Percentiles rank a stretch among this genome's conserved stretches.
Conservation (phyloP, 2,888 invertebrate genomes). For the Corythucha ciliata region DNA sequence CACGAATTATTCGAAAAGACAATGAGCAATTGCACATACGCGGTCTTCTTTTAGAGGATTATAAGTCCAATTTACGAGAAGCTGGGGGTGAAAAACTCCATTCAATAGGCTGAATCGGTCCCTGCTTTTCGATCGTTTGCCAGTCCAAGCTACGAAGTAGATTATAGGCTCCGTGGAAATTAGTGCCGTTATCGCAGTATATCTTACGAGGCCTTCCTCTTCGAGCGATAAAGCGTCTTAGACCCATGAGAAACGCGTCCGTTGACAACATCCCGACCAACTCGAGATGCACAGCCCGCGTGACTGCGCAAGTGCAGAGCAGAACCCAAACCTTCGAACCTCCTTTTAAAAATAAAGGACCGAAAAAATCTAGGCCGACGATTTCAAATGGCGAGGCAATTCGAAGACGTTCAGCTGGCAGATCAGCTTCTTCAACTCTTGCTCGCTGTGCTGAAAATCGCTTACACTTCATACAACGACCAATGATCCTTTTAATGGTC, state of each 20-base stretch:
- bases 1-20: no score
- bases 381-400: slow-evolving; percentile 21
- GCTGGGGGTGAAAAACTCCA: slow-evolving; percentile 40
- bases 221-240: slow-evolving; percentile 38
- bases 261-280: slow-evolving; percentile 36
- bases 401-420: slow-evolving; percentile 20
- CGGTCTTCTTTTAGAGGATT: no score
- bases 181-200: slow-evolving; percentile 37
- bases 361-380: slow-evolving; percentile 26
- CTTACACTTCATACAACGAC: slow-evolving; percentile 16
- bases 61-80: no score
- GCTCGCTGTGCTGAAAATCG: slow-evolving; percentile 7
- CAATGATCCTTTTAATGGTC: slow-evolving; percentile 24
- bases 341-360: slow-evolving; percentile 38
- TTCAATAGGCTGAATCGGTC: slow-evolving; percentile 29
- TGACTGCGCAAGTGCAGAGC: slow-evolving; percentile 32
- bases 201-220: slow-evolving; percentile 32
- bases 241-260: slow-evolving; percentile 36
- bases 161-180: slow-evolving; percentile 36
- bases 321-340: slow-evolving; percentile 38
- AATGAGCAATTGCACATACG: no score
- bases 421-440: slow-evolving; percentile 7
- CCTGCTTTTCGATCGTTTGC: slow-evolving; percentile 38
- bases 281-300: slow-evolving; percentile 35
- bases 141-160: slow-evolving; percentile 44